These are phyloP conservation scores for Drosophila funebris DNA, from an alignment of 1,140 invertebrate genomes.

Conservation along the genomic window DNA sequence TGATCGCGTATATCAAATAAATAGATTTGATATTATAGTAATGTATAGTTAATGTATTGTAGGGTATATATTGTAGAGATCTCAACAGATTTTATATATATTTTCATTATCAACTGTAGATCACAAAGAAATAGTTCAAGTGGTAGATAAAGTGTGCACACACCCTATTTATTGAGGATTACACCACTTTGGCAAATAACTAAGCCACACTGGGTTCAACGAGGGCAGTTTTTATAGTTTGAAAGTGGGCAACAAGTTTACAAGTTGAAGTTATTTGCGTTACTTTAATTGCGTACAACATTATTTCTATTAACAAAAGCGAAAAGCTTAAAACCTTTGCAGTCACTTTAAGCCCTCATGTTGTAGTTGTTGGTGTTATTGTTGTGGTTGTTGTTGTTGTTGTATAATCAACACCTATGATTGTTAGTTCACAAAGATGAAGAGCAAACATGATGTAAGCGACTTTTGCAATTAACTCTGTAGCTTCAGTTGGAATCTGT, in stretches of 20 bases:
- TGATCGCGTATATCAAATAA: too few relatives aligned
- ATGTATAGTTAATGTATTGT: too few relatives aligned
- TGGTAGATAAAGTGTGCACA: background rate
- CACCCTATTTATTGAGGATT: background rate
- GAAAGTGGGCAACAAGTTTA: constrained; percentile 2
- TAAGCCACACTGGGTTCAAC: background rate
- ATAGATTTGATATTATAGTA: too few relatives aligned
- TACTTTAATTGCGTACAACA: constrained; percentile 16
- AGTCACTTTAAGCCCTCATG: background rate
- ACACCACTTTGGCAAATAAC: background rate
- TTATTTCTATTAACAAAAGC: constrained; percentile 11
- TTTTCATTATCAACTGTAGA: too few relatives aligned
- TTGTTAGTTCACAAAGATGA: constrained; percentile 26
- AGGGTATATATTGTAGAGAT: background rate
- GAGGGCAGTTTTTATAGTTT: constrained; percentile 21
- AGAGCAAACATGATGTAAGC: constrained; percentile 35
- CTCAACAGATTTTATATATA: too few relatives aligned
- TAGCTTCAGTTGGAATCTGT: constrained; percentile 16
- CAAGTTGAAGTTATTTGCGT: constrained; percentile 8
- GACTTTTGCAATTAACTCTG: constrained; percentile 23
- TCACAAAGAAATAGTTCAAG: background rate
- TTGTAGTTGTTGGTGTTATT: background rate
- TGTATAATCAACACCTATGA: constrained; percentile 56
- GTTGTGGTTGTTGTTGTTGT: constrained; percentile 16
- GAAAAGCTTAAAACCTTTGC: background rate